Evolutionary conservation across 2,888 invertebrate species (phyloP), one percentile per base, ranked within the genome.

Genomic region (Zaprionus obscuricornis): DNA sequence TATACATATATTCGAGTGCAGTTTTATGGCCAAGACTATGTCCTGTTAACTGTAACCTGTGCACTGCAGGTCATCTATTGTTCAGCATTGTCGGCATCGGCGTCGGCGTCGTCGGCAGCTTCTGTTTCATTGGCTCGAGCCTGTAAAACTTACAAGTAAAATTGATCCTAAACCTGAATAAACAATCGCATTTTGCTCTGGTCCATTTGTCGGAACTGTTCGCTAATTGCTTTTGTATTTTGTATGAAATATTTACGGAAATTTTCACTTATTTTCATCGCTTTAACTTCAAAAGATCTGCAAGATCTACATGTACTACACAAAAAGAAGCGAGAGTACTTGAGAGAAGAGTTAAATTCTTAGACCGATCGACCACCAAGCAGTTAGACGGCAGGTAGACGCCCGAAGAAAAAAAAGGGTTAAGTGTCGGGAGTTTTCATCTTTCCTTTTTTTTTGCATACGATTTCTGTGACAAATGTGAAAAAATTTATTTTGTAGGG

Each of bases 221-320:
- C 79, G 79, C 74, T 78, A 82, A 78, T 83, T 82, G 74, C 66
- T 31, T 22, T 74, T 51, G 66, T 64, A 52, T 70, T 29, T n/a
- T n/a, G n/a, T n/a, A n/a, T 39, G 31, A 36, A 31, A 68, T 59
- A 40, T 45, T 67, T 66, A 27, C 43, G 50, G 18, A 74, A 60
- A 56, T 52, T 34, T 34, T 27, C 26, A 7, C 2, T 16, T 55
- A 20, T 36, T 47, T 55, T 54, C n/a, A 57, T 20, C 11, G 20
- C 37, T 29, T 37, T 54, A 37, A 43, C 29, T 20, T 36, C 10
- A n/a, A 34, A 16, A 13, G 52, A 52, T 34, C n/a, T 20, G 0
- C 6, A 22, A 52, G 43, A 29, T 39, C 31, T 59, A 47, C 58
- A 59, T 59, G 54, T 59, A 54, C 58, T 39, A 33, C 34, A 55